These are phyloP conservation scores for Aplidium turbinatum DNA, from an alignment of 23 tunicate species.

Conservation along the genomic window DNA sequence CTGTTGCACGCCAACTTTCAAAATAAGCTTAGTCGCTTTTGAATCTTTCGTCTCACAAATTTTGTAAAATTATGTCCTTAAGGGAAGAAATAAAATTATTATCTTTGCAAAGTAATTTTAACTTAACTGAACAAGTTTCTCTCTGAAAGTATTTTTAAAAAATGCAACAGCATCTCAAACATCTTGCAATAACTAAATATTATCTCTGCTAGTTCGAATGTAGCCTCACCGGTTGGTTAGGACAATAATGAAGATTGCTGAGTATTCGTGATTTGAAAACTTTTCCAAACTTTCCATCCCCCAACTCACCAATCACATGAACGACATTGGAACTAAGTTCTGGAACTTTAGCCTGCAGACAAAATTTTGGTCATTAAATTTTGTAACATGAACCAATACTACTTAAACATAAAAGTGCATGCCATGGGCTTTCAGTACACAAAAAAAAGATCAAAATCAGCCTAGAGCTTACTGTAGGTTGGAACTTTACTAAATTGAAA, in stretches of 20 bases:
- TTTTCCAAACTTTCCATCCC: slow-evolving; percentile 92
- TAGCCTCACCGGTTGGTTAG: slow-evolving; percentile 69
- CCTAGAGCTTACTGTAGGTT: not conserved
- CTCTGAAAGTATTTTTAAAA: too few relatives aligned
- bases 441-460: not conserved
- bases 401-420: not conserved
- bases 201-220: too few relatives aligned
- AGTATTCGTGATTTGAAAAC: slow-evolving; percentile 72
- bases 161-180: too few relatives aligned
- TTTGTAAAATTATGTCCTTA: too few relatives aligned
- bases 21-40: too few relatives aligned
- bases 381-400: too few relatives aligned
- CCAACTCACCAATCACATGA: slow-evolving; percentile 45
- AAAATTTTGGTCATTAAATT: too few relatives aligned
- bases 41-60: too few relatives aligned
- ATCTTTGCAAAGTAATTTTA: not conserved
- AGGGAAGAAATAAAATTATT: not conserved
- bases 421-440: not conserved
- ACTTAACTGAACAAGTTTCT: not conserved
- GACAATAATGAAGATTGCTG: slow-evolving; percentile 64
- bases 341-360: slow-evolving; percentile 51
- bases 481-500: too few relatives aligned
- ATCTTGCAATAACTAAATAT: too few relatives aligned
- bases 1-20: too few relatives aligned
- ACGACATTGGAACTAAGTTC: slow-evolving; percentile 41